Base-by-base conservation (phyloP, 1,140 invertebrate species). In the Apis dorsata region DNA sequence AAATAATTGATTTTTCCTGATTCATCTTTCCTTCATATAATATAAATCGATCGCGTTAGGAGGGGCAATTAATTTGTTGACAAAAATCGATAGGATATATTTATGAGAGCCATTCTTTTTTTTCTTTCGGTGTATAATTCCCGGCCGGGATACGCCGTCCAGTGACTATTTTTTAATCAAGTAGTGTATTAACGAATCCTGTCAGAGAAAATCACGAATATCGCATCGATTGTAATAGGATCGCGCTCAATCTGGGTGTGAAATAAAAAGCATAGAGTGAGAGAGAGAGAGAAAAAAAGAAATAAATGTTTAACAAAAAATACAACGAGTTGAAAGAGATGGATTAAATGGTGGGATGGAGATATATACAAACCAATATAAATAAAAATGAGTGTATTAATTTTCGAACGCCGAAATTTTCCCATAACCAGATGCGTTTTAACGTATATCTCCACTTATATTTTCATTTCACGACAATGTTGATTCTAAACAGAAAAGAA, bases 101-200 rank as follows among this genome's bases (percentile, higher is more conserved):
- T 71, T 60, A 79, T 65, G 69, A 51, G 34, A 28, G 66, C 34
- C 53, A 74, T 74, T 81, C 51, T 53, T 44, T 72, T 81, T 34
- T 7, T 7, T 0, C 5, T 44, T 44, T 11, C n/a, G 13, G 15
- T 28, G 17, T 49, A 15, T 44, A 74, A 81, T 66, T 81, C 66
- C 49, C 79, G 53, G 19, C 15, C 13, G 12, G 13, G 7, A 34
- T 19, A 24, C 21, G 24, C 13, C 59, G 44, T 19, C 49, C 5
- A n/a, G 0, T 28, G 28, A 34, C 11, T 60, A 19, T 55, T 66
- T 55, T 55, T 55, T 66, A 53, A 66, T 77, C 51, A 66, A 55
- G 24, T 9, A 8, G 34, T 21, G 21, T 4, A 8, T 13, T 44
- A 12, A 75, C 21, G 17, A 8, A 44, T 44, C 34, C 34, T 72